These are phyloP conservation scores for Platynereis dumerilii DNA, from an alignment of 2,888 invertebrate genomes.

Conservation along the genomic window DNA sequence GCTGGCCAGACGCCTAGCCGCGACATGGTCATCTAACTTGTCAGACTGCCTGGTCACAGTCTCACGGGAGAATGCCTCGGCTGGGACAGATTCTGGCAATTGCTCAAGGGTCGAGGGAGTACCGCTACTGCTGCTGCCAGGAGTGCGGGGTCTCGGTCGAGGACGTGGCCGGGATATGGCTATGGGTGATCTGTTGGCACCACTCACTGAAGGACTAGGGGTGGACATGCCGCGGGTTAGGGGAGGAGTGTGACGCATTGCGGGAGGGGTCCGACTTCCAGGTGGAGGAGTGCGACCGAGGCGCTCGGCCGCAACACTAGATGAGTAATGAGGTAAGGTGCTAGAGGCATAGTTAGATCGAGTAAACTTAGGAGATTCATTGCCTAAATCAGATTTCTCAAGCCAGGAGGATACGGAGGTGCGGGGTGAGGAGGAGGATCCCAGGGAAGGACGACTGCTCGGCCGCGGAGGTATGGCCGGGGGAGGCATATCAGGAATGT, in stretches of 20 bases:
- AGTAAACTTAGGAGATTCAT: not conserved
- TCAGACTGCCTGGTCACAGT: not conserved
- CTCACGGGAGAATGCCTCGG: not conserved
- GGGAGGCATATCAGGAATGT: not conserved
- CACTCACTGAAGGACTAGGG: not conserved
- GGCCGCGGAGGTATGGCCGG: not conserved
- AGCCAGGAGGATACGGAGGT: not conserved
- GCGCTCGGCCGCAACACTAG: not conserved
- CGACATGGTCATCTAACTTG: not conserved
- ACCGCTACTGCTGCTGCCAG: conserved; percentile 6
- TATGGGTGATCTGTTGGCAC: not conserved
- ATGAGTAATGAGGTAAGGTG: not conserved
- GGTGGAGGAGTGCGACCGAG: not conserved
- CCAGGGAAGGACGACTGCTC: not conserved
- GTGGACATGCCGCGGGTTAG: not conserved
- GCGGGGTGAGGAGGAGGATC: not conserved
- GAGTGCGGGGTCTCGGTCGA: conserved; percentile 18
- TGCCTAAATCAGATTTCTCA: not conserved
- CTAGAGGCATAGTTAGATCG: not conserved
- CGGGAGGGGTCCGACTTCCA: not conserved
- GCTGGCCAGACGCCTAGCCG: not conserved
- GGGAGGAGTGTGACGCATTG: not conserved
- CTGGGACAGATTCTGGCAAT: not conserved
- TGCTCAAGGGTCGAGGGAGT: conserved; percentile 8
- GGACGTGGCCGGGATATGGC: conserved; percentile 17